Evolutionary conservation across 37 sponge, comb jelly and placozoan genomes (phyloP).

Genomic region (Bolinopsis microptera): DNA sequence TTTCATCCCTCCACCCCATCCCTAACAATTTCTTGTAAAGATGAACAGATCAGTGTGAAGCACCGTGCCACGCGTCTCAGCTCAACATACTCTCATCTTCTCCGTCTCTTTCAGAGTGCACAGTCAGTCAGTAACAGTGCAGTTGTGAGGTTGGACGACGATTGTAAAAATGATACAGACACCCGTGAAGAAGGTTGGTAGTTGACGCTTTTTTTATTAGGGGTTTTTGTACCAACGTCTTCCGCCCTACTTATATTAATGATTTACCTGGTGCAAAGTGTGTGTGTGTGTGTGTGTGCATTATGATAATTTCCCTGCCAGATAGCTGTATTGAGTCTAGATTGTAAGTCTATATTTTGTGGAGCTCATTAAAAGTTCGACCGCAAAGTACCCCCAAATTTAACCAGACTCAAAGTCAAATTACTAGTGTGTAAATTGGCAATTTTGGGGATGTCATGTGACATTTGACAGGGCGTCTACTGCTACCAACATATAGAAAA

Average conservation of each 20-base stretch:
- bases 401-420: neutral
- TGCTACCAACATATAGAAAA: neutral
- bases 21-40: no score
- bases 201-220: no score
- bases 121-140: constrained; percentile 34
- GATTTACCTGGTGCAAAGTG: no score
- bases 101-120: constrained; percentile 37
- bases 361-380: neutral
- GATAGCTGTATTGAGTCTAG: neutral
- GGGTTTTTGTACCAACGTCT: no score
- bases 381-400: neutral
- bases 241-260: neutral
- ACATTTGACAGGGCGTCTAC: neutral
- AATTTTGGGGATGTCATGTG: neutral
- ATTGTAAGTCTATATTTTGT: neutral
- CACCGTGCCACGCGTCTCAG: neutral
- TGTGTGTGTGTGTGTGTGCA: no score
- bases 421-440: neutral
- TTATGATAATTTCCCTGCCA: neutral
- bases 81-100: no score
- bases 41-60: neutral
- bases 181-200: neutral
- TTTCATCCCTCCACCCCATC: no score
- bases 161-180: constrained; percentile 32
- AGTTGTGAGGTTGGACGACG: constrained; percentile 18